Conservation (phyloP, 2,797 vertebrate species). For the Chelon labrosus region DNA sequence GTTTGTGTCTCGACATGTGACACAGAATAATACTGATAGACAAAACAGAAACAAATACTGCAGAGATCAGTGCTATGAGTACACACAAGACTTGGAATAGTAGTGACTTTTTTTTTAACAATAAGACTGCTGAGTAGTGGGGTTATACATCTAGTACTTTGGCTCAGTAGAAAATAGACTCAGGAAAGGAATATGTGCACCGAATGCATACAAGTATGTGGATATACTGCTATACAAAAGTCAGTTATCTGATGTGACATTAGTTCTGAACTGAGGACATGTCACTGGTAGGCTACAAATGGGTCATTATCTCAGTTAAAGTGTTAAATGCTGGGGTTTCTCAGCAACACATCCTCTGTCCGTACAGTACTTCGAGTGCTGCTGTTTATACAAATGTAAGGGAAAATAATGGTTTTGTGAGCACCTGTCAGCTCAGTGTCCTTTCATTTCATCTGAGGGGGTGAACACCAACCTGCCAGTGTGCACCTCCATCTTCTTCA, state of each 20-base stretch:
- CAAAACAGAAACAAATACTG: conserved; percentile 73
- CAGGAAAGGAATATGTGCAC: conserved; percentile 78
- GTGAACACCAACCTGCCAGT: neutral
- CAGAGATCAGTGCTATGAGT: conserved; percentile 75
- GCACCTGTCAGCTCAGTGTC: neutral
- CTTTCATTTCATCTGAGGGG: conserved; percentile 9
- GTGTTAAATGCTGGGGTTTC: conserved; percentile 61
- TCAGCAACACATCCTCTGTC: conserved; percentile 30
- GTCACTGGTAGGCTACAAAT: conserved; percentile 45
- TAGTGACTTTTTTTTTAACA: conserved; percentile 62
- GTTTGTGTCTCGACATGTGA: conserved; percentile 33
- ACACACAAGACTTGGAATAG: conserved; percentile 69
- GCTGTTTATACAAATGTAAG: conserved; percentile 22
- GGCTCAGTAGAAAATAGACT: conserved; percentile 82
- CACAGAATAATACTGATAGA: conserved; percentile 81
- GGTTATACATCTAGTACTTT: conserved; percentile 76
- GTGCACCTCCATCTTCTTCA: conserved; percentile 27
- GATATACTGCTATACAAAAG: conserved; percentile 71
- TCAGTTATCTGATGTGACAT: conserved; percentile 27
- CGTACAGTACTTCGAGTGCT: conserved; percentile 25
- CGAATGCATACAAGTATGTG: conserved; percentile 69
- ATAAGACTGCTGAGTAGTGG: conserved; percentile 77
- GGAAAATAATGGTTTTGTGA: conserved; percentile 14
- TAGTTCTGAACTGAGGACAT: conserved; percentile 38
- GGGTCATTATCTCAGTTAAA: conserved; percentile 35